Percentiles rank a stretch among this genome's conserved stretches.
phyloP scores from a whole-genome alignment of 2,113 vertebrate species.

The Elachura formosa region DNA sequence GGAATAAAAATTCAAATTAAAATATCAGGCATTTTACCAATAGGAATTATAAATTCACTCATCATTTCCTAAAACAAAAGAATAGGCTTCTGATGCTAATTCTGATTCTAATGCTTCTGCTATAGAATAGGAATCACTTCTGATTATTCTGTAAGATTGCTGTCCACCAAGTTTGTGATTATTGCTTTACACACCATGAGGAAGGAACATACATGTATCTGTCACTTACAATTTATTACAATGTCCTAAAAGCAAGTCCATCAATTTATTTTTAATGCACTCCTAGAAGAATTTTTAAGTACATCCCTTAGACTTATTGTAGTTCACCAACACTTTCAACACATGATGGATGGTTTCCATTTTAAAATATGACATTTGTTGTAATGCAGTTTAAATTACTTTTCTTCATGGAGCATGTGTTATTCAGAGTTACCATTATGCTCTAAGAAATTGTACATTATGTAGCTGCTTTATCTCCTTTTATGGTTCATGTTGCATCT shows the following conservation, averaged over 20 bases:
- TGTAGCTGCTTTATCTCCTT: conserved; percentile 70
- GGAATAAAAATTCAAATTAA: background rate
- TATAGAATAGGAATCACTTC: background rate
- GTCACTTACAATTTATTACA: conserved; percentile 58
- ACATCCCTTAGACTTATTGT: conserved; percentile 45
- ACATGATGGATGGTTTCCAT: conserved; percentile 72
- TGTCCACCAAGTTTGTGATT: conserved; percentile 15
- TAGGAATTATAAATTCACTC: background rate
- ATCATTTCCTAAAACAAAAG: background rate
- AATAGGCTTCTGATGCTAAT: no score
- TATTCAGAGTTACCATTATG: conserved; percentile 71
- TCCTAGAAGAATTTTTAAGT: conserved; percentile 60
- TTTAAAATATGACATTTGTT: conserved; percentile 76
- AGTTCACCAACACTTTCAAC: conserved; percentile 38
- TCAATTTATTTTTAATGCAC: conserved; percentile 73
- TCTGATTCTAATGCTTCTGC: no score
- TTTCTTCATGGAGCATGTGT: conserved; percentile 66
- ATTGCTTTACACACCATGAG: background rate
- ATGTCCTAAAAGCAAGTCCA: conserved; percentile 63
- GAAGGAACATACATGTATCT: conserved; percentile 3
- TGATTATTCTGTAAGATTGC: background rate
- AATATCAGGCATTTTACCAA: background rate
- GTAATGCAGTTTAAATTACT: conserved; percentile 79
- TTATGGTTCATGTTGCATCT: conserved; percentile 59
- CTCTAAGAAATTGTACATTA: conserved; percentile 70